Conservation (phyloP, 2,113 vertebrate genomes). For the Hyla sarda region DNA sequence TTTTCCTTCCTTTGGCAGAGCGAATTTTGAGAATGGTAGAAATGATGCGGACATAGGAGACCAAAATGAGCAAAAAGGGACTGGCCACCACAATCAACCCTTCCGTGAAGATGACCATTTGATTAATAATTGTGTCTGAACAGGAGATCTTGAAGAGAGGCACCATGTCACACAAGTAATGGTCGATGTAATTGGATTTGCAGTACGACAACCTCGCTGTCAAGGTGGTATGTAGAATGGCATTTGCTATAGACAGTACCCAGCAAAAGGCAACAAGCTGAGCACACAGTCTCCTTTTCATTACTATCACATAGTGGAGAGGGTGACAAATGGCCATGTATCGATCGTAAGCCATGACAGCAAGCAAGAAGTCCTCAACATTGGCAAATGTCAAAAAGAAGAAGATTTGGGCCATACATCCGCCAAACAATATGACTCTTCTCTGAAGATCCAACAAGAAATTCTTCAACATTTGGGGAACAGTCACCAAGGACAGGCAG, state of each 20-base stretch:
- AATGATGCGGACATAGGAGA: conserved; percentile 4
- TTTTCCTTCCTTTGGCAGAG: too few species aligned
- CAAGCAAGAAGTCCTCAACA: conserved; percentile 44
- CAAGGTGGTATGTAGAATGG: conserved; percentile 30
- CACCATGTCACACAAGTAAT: conserved; percentile 56
- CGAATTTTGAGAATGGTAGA: too few species aligned
- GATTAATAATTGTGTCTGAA: conserved; percentile 10
- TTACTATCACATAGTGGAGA: conserved; percentile 28
- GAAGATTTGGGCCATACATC: conserved; percentile 61
- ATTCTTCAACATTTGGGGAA: conserved; percentile 63
- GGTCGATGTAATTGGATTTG: conserved; percentile 41
- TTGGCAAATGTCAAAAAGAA: conserved; percentile 8
- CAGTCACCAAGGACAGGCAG: conserved; percentile 59
- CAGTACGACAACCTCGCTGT: conserved; percentile 18
- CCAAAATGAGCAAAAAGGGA: conserved; percentile 40
- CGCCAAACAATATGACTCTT: conserved; percentile 36
- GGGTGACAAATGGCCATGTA: conserved; percentile 35
- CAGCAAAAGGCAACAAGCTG: conserved; percentile 18
- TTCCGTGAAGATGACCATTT: conserved; percentile 40
- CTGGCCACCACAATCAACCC: background rate
- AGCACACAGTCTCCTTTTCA: conserved; percentile 31
- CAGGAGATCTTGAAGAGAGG: conserved; percentile 54
- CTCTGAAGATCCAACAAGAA: conserved; percentile 50
- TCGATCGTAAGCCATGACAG: background rate
- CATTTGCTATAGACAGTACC: conserved; percentile 40